phyloP scores from a whole-genome alignment of 2,797 vertebrate species.

The Pitangus sulphuratus region DNA sequence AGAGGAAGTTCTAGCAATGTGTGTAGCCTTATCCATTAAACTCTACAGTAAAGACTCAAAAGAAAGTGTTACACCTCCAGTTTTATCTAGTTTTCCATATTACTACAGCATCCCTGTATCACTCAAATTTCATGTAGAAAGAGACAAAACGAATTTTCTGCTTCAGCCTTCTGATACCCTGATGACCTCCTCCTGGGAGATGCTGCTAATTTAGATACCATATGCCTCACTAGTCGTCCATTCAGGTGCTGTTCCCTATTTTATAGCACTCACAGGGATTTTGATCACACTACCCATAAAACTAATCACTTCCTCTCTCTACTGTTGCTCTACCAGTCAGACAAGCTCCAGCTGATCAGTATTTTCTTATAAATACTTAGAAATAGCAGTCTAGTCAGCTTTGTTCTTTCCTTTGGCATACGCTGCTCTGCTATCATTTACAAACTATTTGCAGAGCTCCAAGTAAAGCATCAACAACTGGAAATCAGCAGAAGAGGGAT shows the following conservation, averaged over 20 bases:
- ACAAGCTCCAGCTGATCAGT: not conserved
- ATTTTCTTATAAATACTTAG: not conserved
- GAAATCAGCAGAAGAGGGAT: not conserved
- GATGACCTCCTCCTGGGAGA: conserved; percentile 18
- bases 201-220: conserved; percentile 49
- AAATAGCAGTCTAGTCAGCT: not conserved
- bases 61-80: not conserved
- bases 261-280: conserved; percentile 4
- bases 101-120: not conserved
- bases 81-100: conserved; percentile 1
- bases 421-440: not conserved
- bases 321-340: not conserved
- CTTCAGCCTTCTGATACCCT: conserved; percentile 20
- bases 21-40: not conserved
- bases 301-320: not conserved
- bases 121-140: conserved; percentile 11
- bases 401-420: not conserved
- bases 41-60: not conserved
- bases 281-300: conserved; percentile 16
- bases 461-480: not conserved
- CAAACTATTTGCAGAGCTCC: not conserved
- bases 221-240: conserved; percentile 29
- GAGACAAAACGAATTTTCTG: conserved; percentile 26
- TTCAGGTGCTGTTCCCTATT: not conserved
- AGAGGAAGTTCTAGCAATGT: not conserved